Conservation (phyloP, 2,113 vertebrate genomes). For the Thunnus maccoyii region DNA sequence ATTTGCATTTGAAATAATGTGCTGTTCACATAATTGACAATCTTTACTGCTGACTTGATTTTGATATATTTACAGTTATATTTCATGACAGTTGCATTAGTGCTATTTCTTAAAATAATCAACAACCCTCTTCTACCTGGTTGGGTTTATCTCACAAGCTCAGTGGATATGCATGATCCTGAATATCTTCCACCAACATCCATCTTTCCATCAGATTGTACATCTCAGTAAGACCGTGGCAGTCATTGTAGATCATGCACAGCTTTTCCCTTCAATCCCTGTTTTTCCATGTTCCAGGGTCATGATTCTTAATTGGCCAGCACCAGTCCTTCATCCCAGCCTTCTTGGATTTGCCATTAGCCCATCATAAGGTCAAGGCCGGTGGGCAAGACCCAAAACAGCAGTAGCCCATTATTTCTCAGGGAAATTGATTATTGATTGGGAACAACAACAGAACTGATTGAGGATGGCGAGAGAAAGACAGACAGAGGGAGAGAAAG, state of each 20-base stretch:
- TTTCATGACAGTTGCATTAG: neutral
- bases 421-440: conserved; percentile 82
- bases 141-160: neutral
- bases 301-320: conserved; percentile 56
- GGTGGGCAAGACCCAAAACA: conserved; percentile 54
- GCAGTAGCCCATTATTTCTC: conserved; percentile 60
- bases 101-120: neutral
- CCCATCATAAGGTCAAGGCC: conserved; percentile 66
- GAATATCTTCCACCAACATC: neutral
- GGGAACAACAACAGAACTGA: conserved; percentile 72
- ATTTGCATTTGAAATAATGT: conserved; percentile 50
- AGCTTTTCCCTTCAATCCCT: conserved; percentile 22
- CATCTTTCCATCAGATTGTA: neutral
- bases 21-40: conserved; percentile 14
- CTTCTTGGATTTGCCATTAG: conserved; percentile 63
- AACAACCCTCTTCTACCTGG: neutral
- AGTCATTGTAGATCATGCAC: neutral
- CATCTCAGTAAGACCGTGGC: neutral
- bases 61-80: neutral
- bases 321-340: conserved; percentile 52
- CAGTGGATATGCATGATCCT: neutral
- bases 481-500: conserved; percentile 16
- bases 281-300: conserved; percentile 53
- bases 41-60: conserved; percentile 19
- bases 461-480: conserved; percentile 47